These are phyloP conservation scores for Motacilla tschutschensis DNA, from an alignment of 2,113 vertebrate species.

Conservation along the genomic window DNA sequence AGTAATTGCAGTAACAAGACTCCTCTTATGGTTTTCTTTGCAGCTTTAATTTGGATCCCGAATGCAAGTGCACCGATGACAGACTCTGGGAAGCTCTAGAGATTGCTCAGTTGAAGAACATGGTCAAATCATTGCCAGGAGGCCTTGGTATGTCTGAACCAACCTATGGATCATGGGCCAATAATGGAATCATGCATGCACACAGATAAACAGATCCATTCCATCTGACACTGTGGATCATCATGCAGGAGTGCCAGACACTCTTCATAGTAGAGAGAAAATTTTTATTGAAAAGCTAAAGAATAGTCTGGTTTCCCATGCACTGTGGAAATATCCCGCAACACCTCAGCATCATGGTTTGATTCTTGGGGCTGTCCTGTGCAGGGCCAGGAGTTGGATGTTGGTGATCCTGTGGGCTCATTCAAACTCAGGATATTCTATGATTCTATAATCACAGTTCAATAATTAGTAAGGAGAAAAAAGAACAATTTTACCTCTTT, in stretches of 20 bases:
- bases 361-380: neutral
- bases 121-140: constrained; percentile 93
- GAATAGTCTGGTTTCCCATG: neutral
- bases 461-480: neutral
- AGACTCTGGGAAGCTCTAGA: constrained; percentile 96
- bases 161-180: neutral
- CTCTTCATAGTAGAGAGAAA: neutral
- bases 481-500: neutral
- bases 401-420: neutral
- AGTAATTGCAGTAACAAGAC: neutral
- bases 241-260: neutral
- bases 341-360: neutral
- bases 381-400: neutral
- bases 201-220: neutral
- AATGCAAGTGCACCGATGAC: constrained; percentile 89
- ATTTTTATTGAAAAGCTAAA: neutral
- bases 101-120: constrained; percentile 96
- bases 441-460: neutral
- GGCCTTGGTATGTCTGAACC: constrained; percentile 82
- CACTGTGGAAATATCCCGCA: neutral
- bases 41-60: constrained; percentile 96
- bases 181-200: neutral
- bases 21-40: neutral
- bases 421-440: neutral
- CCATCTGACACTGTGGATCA: neutral